Evolutionary conservation across 2,797 vertebrate species (phyloP), one percentile per base, ranked within the genome.

Genomic region (Eutrigla gurnardus): DNA sequence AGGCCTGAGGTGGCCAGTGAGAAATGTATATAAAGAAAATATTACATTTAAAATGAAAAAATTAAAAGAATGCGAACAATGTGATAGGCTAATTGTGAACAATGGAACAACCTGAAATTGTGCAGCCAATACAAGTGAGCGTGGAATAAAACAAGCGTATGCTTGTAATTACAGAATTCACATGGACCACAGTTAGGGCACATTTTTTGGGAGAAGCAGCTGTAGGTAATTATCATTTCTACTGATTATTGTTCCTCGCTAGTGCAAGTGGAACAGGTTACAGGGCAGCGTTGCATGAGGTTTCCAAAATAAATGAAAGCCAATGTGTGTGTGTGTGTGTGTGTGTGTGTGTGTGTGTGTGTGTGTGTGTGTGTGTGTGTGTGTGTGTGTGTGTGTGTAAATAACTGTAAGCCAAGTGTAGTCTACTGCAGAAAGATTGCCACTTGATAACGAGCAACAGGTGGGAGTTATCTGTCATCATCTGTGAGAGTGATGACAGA

Each of bases 191-290:
- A 52, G 7, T 25, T 8, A 17, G 17, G 13, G 18, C 36, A n/a
- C 18, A 57, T 65, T 65, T 68, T 54, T 36, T 57, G 25, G 25
- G 40, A 73, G 42, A 65, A 57, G 60, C 53, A 57, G 68, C 46
- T 59, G 50, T 49, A 45, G 32, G 53, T 25, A 58, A 71, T 75
- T 65, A 43, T 15, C 5, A 64, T 47, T 54, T 66, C 15, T 32
- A 36, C 18, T 35, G 11, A 58, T 65, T 67, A 55, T 6, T 67
- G 46, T 64, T n/a, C 15, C 32, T 63, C 9, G 3, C 6, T 77
- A 54, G 39, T 33, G 49, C 75, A 58, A 63, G 71, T 50, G 32
- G 12, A 39, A 37, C 60, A 73, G 14, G 49, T 73, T 49, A 59
- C 5, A 61, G 36, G 58, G 53, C 8, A 49, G n/a, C 47, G 33